A percentile compares a stretch with the other conserved stretches of the same genome.
Evolutionary conservation across 2,797 vertebrate genomes (phyloP).

Genomic region (Numenius phaeopus): DNA sequence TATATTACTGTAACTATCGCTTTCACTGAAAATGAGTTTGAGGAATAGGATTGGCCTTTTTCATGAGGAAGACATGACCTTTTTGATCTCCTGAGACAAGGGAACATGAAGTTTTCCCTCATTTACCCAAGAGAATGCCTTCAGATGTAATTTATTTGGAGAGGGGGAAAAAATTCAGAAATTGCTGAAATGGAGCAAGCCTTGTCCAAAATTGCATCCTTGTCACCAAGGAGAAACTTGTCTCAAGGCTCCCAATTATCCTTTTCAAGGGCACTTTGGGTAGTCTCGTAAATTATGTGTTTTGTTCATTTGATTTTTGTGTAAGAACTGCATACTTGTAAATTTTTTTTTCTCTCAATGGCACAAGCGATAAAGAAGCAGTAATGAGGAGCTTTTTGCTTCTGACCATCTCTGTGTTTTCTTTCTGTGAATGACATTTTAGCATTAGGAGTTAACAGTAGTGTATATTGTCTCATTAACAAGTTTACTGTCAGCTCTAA

Average conservation of each 20-base stretch:
- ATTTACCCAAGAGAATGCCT: neutral
- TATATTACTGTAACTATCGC: neutral
- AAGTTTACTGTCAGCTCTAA: conserved; percentile 70
- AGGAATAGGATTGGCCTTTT: neutral
- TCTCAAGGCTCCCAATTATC: conserved; percentile 30
- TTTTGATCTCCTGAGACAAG: neutral
- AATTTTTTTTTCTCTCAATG: neutral
- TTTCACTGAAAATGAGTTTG: neutral
- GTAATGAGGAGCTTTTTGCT: conserved; percentile 45
- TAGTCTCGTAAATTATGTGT: neutral
- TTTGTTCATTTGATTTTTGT: conserved; percentile 29
- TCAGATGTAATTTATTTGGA: neutral
- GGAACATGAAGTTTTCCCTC: neutral
- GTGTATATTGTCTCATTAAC: conserved; percentile 66
- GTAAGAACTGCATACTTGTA: neutral
- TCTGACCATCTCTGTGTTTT: conserved; percentile 23
- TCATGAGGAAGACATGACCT: neutral
- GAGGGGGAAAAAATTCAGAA: neutral
- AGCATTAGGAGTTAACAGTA: conserved; percentile 45
- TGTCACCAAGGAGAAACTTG: neutral
- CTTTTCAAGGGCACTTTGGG: neutral
- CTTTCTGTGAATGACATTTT: conserved; percentile 63
- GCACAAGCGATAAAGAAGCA: conserved; percentile 44
- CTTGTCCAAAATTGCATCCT: neutral
- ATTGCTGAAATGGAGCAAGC: neutral